A percentile compares a stretch with the other conserved stretches of the same genome.
phyloP scores from a whole-genome alignment of 2,113 vertebrate species.

The Empidonax traillii region DNA sequence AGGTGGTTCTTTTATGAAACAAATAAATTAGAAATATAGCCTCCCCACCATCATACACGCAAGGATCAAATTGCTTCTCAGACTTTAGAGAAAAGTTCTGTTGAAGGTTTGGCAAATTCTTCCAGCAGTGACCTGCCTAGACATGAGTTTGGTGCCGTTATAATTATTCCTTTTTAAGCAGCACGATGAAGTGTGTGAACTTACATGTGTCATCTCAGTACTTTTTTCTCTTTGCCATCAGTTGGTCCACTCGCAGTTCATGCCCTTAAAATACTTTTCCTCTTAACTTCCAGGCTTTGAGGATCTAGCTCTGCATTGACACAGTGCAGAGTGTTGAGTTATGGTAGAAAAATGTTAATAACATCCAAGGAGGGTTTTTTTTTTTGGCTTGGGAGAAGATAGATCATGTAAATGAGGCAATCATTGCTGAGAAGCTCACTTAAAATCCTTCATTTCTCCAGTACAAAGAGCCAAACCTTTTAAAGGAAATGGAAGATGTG shows the following conservation, averaged over 20 bases:
- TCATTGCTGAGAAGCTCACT: neutral
- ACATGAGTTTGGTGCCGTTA: neutral
- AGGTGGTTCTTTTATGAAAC: neutral
- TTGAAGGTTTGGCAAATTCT: neutral
- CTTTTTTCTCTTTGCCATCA: neutral
- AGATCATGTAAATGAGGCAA: neutral
- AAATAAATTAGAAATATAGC: neutral
- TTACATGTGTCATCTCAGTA: neutral
- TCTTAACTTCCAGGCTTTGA: neutral
- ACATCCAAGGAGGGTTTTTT: neutral
- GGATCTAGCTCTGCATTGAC: neutral
- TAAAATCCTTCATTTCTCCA: neutral
- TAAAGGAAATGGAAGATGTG: neutral
- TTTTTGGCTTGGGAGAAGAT: neutral
- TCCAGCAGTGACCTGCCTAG: neutral
- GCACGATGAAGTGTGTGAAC: neutral
- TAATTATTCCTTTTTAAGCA: neutral
- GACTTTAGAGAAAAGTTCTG: neutral
- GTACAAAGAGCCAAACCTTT: neutral
- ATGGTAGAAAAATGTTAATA: neutral
- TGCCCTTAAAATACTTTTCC: neutral
- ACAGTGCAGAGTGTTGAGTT: neutral
- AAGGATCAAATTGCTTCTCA: neutral
- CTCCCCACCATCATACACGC: neutral
- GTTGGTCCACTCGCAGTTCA: neutral